Evolutionary conservation across 2,797 vertebrate species (phyloP).

Genomic region (Enteromius viviparus): DNA sequence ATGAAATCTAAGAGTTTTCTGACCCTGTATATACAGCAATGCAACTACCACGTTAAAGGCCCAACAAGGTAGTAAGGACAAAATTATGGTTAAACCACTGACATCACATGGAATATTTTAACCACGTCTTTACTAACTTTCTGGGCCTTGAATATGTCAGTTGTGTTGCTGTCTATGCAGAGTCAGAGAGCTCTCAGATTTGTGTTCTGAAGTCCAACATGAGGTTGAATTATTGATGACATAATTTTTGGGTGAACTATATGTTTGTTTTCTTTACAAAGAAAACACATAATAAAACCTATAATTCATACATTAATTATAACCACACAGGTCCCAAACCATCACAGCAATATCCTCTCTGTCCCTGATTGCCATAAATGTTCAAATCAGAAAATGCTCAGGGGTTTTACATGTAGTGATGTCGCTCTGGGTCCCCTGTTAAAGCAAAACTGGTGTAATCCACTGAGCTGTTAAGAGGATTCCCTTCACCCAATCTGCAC

Average conservation of each 20-base stretch:
- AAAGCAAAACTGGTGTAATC: conserved; percentile 63
- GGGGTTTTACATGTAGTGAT: conserved; percentile 36
- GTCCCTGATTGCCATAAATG: conserved; percentile 5
- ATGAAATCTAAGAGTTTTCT: too few relatives aligned
- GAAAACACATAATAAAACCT: neutral
- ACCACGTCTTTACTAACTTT: neutral
- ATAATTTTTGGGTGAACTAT: neutral
- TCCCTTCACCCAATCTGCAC: conserved; percentile 49
- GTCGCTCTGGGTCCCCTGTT: conserved; percentile 44
- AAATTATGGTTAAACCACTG: neutral
- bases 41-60: too few relatives aligned
- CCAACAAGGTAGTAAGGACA: neutral
- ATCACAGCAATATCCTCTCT: conserved; percentile 1
- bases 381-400: conserved; percentile 40
- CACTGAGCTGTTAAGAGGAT: conserved; percentile 66
- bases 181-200: neutral
- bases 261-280: neutral
- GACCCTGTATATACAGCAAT: too few relatives aligned
- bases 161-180: neutral
- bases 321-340: neutral
- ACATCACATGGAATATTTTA: neutral
- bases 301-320: too few relatives aligned
- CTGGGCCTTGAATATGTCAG: neutral
- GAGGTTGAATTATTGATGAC: neutral
- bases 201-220: neutral